These are phyloP conservation scores for Elaphurus davidianus DNA, from an alignment of 2,113 vertebrate species.

Conservation along the genomic window DNA sequence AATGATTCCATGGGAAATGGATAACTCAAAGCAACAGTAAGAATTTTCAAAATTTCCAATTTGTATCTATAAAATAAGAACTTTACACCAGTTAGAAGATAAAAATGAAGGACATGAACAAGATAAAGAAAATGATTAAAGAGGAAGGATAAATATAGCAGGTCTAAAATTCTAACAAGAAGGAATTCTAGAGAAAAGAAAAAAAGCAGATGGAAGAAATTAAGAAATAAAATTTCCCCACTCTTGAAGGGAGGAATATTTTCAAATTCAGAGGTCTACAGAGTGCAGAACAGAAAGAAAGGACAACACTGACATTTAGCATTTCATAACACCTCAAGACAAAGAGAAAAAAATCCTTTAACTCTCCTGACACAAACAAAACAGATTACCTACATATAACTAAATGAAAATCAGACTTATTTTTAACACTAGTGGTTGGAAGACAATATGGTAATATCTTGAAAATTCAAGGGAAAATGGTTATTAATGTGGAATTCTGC, in stretches of 20 bases:
- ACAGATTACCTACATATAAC: neutral
- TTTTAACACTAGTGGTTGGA: neutral
- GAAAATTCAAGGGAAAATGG: constrained; percentile 11
- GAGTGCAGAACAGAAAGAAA: neutral
- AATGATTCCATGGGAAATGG: neutral
- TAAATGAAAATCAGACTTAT: neutral
- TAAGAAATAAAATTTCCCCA: neutral
- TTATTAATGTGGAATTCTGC: constrained; percentile 16
- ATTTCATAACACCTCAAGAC: neutral
- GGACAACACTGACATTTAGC: neutral
- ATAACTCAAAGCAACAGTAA: neutral
- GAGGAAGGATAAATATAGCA: neutral
- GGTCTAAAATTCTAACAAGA: neutral
- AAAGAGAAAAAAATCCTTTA: neutral
- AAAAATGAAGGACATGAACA: neutral
- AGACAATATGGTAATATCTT: neutral
- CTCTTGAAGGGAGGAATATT: neutral
- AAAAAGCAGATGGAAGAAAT: neutral
- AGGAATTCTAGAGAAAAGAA: neutral
- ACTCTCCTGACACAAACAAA: neutral
- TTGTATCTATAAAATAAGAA: constrained; percentile 11
- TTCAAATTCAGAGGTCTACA: constrained; percentile 28
- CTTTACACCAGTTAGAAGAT: neutral
- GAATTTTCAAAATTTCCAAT: neutral
- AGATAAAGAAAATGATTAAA: neutral